Evolutionary conservation across 2,888 invertebrate species (phyloP).

Genomic region (Heliconius ethilla): DNA sequence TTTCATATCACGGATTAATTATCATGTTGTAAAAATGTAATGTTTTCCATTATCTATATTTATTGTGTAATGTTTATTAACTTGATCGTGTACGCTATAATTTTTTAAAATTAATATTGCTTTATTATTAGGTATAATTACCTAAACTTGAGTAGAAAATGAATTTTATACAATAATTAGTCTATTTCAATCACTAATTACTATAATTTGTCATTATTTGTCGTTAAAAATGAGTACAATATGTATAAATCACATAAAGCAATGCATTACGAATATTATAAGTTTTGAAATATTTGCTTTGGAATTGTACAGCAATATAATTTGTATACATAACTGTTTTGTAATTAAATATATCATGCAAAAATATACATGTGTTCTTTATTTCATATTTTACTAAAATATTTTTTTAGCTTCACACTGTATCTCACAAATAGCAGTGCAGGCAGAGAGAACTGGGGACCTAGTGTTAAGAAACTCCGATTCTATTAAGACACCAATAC

Average conservation of each 20-base stretch:
- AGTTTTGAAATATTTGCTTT: conserved; percentile 62
- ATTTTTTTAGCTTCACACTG: not conserved
- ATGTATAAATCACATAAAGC: conserved; percentile 33
- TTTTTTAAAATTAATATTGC: conserved; percentile 31
- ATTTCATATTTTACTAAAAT: not conserved
- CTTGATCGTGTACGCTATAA: conserved; percentile 22
- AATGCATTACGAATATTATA: conserved; percentile 45
- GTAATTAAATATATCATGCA: conserved; percentile 56
- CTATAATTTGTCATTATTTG: not conserved
- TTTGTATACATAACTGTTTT: conserved; percentile 76
- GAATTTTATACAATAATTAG: conserved; percentile 10
- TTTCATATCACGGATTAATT: conserved; percentile 20
- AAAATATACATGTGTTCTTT: conserved; percentile 37
- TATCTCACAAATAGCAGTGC: too few relatives aligned
- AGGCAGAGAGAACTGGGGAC: too few relatives aligned
- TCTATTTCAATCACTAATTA: conserved; percentile 48
- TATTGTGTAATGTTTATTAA: conserved; percentile 27
- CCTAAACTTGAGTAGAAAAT: conserved; percentile 10
- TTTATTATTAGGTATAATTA: conserved; percentile 34
- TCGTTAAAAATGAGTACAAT: conserved; percentile 35
- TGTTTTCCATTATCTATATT: conserved; percentile 30
- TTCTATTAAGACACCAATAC: too few relatives aligned
- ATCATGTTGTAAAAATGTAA: conserved; percentile 28
- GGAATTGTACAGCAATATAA: conserved; percentile 71
- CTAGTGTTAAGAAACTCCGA: too few relatives aligned